A percentile compares a stretch with the other conserved stretches of the same genome.
Evolutionary conservation across 2,797 vertebrate species (phyloP).

Genomic region (Fratercula arctica): DNA sequence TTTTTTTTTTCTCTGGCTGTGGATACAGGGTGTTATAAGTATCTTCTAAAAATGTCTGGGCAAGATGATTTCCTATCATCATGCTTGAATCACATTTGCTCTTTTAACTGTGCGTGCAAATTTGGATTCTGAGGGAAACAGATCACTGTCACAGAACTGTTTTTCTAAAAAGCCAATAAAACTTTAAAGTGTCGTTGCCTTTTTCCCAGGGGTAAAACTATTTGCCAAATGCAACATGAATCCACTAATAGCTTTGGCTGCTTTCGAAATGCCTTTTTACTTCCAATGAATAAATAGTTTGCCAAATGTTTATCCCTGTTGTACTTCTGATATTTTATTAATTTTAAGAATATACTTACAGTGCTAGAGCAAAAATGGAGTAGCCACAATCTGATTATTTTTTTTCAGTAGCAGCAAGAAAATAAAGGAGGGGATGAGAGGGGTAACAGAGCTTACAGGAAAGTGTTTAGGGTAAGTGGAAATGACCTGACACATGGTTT

Average conservation of each 20-base stretch:
- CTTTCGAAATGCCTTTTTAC: background rate
- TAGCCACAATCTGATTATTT: background rate
- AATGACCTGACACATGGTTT: fast-evolving
- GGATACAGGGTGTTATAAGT: fast-evolving
- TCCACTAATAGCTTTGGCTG: background rate
- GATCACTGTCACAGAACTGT: no score
- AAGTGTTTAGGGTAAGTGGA: background rate
- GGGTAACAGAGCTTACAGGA: background rate
- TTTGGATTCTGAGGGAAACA: background rate
- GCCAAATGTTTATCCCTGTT: background rate
- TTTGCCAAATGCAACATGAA: background rate
- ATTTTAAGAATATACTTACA: background rate
- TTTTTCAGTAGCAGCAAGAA: background rate
- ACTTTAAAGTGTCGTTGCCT: background rate
- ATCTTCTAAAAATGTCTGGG: no score
- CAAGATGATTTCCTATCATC: background rate
- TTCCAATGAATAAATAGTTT: background rate
- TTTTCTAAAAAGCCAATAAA: background rate
- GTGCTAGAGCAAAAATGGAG: background rate
- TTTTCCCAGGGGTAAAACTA: background rate
- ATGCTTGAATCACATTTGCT: background rate
- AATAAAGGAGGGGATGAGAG: background rate
- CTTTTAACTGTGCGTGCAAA: background rate
- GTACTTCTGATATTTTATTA: background rate
- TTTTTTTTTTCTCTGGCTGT: background rate